A percentile compares a stretch with the other conserved stretches of the same genome.
Conservation (phyloP, 2,113 vertebrate genomes). For the Dasyornis broadbenti region DNA sequence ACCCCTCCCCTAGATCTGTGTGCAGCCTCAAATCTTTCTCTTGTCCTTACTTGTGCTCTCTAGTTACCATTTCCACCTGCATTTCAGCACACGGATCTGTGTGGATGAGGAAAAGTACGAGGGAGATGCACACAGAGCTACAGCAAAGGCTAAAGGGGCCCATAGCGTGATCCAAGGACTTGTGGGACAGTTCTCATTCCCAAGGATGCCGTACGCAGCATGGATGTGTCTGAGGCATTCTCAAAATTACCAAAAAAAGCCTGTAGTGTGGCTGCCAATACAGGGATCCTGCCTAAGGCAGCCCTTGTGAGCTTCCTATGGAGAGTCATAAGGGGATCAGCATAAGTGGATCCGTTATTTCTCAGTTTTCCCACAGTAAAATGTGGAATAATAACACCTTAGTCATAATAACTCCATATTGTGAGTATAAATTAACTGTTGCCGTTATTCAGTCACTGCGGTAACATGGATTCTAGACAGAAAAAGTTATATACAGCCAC, state of each 20-base stretch:
- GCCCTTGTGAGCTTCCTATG: background rate
- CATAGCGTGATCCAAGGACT: fast-evolving
- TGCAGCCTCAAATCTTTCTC: background rate
- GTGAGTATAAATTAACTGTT: background rate
- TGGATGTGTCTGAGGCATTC: background rate
- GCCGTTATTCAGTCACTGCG: background rate
- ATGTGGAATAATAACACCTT: background rate
- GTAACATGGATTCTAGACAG: background rate
- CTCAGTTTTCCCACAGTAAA: background rate
- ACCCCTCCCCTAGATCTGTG: background rate
- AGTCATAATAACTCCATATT: background rate
- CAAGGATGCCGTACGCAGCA: background rate
- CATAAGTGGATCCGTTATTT: background rate
- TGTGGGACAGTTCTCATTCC: background rate
- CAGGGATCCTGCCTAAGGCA: background rate
- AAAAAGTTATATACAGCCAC: background rate
- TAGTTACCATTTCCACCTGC: background rate
- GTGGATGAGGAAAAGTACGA: background rate
- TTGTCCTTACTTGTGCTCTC: background rate
- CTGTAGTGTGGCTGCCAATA: background rate
- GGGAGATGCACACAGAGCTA: background rate
- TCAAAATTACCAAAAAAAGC: background rate
- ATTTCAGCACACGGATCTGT: background rate
- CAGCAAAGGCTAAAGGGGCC: background rate
- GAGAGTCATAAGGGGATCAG: background rate